These are phyloP conservation scores for Suricata suricatta DNA, from an alignment of 2,113 vertebrate species.

Conservation along the genomic window DNA sequence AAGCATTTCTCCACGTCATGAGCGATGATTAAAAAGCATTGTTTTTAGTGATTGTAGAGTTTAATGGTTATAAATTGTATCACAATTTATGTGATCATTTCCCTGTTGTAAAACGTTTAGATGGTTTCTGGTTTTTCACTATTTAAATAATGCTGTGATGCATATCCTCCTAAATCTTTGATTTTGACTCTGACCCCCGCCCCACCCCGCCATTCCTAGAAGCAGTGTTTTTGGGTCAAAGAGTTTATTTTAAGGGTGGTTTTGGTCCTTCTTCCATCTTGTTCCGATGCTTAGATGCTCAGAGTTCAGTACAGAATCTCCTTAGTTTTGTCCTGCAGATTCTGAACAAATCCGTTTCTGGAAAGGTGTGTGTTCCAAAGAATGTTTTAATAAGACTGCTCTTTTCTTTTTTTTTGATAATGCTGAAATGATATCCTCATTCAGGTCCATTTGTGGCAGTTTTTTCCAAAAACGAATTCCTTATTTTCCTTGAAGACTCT, in stretches of 20 bases:
- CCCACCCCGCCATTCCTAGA: background rate
- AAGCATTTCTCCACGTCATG: background rate
- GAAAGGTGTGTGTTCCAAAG: constrained; percentile 46
- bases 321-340: background rate
- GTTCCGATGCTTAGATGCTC: constrained; percentile 3
- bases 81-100: constrained; percentile 47
- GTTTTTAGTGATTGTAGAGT: constrained; percentile 48
- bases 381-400: background rate
- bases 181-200: background rate
- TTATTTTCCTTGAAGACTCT: constrained; percentile 20
- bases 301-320: constrained; percentile 15
- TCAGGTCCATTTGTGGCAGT: constrained; percentile 13
- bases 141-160: constrained; percentile 59
- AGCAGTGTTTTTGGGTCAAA: constrained; percentile 30
- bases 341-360: constrained; percentile 22
- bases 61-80: constrained; percentile 47
- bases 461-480: constrained; percentile 24
- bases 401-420: background rate
- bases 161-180: constrained; percentile 29
- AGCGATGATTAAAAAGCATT: constrained; percentile 23
- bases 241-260: background rate
- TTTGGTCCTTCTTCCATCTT: background rate
- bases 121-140: constrained; percentile 41
- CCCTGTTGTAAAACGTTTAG: constrained; percentile 38
- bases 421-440: constrained; percentile 19